Evolutionary conservation across 2,113 vertebrate genomes (phyloP), one percentile per base, ranked within the genome.

Genomic region (Channa argus): DNA sequence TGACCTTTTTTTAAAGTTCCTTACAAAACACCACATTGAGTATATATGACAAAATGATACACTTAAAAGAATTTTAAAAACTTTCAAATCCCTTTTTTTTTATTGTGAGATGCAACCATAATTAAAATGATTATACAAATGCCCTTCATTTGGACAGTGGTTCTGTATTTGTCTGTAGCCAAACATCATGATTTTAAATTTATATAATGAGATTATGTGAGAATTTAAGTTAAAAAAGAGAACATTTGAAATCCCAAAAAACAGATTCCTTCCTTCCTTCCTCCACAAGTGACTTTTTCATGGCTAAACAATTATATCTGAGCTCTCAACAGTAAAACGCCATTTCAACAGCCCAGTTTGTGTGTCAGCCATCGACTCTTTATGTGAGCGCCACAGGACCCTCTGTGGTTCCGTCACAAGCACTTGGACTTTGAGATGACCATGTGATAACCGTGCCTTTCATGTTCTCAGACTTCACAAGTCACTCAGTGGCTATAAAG

Each of bases 381-480:
- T 68, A 50, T 74, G 41, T 64, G 78, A 74, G 79, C 79, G 80
- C 80, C 75, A 82, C 72, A 82, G 62, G 74, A 56, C 37, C 54
- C 63, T 82, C 65, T 71, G 12, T 73, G 65, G 52, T 56, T 83
- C 62, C 55, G 68, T 72, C 78, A 46, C 49, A 47, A 61, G 81
- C 24, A 50, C 84, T 89, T 60, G 56, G 63, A 55, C 82, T 85
- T 78, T 80, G 78, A 86, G 89, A 90, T 88, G 76, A 56, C 79
- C 82, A 68, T 46, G 71, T 79, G 92, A 93, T 92, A 89, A 89
- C 83, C 78, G 63, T 9, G 58, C 70, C 83, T 88, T 82, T 89
- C 75, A 86, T 68, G 76, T 83, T 71, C 64, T 69, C 67, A 62
- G 82, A 55, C 83, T 68, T 88, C 87, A 80, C 79, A 88, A 86